Percentiles rank a stretch among this genome's conserved stretches.
Evolutionary conservation across 2,888 invertebrate genomes (phyloP).

Genomic region (Tholera decimalis): DNA sequence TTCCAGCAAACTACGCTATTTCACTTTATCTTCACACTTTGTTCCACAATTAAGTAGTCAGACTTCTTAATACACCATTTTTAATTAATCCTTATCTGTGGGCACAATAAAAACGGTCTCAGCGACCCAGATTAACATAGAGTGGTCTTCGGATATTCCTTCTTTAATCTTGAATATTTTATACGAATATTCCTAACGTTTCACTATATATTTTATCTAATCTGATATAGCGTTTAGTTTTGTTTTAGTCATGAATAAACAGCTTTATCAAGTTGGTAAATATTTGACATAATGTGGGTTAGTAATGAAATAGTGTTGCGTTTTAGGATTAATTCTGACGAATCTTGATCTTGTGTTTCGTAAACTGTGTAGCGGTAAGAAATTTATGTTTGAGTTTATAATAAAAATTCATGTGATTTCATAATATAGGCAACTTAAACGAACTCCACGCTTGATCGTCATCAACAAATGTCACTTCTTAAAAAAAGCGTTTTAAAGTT

Average conservation of each 20-base stretch:
- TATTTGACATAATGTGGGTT: slow-evolving; percentile 43
- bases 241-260: slow-evolving; percentile 75
- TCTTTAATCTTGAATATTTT: slow-evolving; percentile 67
- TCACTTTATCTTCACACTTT: slow-evolving; percentile 64
- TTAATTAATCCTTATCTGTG: slow-evolving; percentile 65
- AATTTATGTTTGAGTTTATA: slow-evolving; percentile 1
- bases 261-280: slow-evolving; percentile 54
- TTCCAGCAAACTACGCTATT: slow-evolving; percentile 37
- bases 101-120: slow-evolving; percentile 52
- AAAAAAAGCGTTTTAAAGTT: too few species aligned
- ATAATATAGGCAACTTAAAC: too few species aligned
- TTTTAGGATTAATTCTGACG: slow-evolving; percentile 15
- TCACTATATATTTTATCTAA: slow-evolving; percentile 62
- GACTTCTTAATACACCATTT: slow-evolving; percentile 57
- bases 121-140: slow-evolving; percentile 48
- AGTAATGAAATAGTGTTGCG: slow-evolving; percentile 23
- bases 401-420: not conserved
- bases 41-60: slow-evolving; percentile 61
- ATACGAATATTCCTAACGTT: slow-evolving; percentile 48
- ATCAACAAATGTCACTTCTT: too few species aligned
- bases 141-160: slow-evolving; percentile 56
- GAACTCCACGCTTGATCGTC: too few species aligned
- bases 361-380: not conserved
- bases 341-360: slow-evolving; percentile 15
- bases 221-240: slow-evolving; percentile 67